A percentile compares a stretch with the other conserved stretches of the same genome.
phyloP scores from a whole-genome alignment of 2,888 invertebrate species.

The Folsomia candida region DNA sequence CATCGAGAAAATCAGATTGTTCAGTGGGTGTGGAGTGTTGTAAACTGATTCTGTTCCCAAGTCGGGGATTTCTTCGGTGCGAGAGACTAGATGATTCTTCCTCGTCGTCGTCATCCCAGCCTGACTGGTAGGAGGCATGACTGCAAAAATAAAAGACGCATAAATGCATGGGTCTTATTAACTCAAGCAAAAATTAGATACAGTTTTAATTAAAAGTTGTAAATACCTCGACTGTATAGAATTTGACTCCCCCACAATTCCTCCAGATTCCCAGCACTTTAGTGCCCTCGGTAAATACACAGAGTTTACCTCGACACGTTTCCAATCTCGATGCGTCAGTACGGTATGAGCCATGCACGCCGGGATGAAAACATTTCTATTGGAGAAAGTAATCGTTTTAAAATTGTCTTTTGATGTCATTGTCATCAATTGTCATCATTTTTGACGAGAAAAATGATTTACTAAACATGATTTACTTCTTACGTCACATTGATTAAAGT shows the following conservation, averaged over 20 bases:
- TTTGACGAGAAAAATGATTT: too few relatives aligned
- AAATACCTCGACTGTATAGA: conserved; percentile 39
- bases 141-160: conserved; percentile 15
- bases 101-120: conserved; percentile 24
- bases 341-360: conserved; percentile 91
- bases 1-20: background rate
- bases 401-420: too few relatives aligned
- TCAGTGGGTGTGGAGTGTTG: background rate
- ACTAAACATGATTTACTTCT: conserved; percentile 51
- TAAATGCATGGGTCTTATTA: too few relatives aligned
- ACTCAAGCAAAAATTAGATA: background rate
- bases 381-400: background rate
- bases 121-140: conserved; percentile 25
- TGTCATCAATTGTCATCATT: too few relatives aligned
- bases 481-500: conserved; percentile 77
- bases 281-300: conserved; percentile 80
- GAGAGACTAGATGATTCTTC: conserved; percentile 41
- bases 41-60: conserved; percentile 16
- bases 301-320: conserved; percentile 77
- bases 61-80: conserved; percentile 17
- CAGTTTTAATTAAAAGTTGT: background rate
- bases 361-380: conserved; percentile 80
- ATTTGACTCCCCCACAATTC: conserved; percentile 45
- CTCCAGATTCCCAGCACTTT: conserved; percentile 74
- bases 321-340: conserved; percentile 82